phyloP scores from a whole-genome alignment of 2,888 invertebrate genomes.

The Celastrina argiolus region DNA sequence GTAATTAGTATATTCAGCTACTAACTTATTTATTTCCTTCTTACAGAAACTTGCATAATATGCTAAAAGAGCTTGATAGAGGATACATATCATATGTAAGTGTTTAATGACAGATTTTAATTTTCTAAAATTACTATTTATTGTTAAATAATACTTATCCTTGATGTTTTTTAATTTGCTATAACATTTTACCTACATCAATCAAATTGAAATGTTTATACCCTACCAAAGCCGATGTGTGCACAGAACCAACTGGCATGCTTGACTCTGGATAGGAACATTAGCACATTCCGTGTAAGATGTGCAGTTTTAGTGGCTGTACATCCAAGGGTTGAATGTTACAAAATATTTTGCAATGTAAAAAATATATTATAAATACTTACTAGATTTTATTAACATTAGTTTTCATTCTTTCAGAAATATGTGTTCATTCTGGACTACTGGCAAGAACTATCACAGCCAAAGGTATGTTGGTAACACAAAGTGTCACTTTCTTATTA shows the following conservation, averaged over 20 bases:
- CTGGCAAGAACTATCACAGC: background rate
- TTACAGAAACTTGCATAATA: too few relatives aligned
- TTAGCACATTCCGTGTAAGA: slow-evolving; percentile 71
- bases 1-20: too few relatives aligned
- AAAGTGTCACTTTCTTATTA: background rate
- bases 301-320: slow-evolving; percentile 46
- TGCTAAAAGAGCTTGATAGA: too few relatives aligned
- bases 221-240: slow-evolving; percentile 76
- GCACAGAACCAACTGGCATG: slow-evolving; percentile 49
- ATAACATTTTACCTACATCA: too few relatives aligned
- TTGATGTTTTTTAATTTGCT: too few relatives aligned
- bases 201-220: too few relatives aligned
- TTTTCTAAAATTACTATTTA: too few relatives aligned
- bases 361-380: background rate
- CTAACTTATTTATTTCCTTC: too few relatives aligned
- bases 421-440: background rate
- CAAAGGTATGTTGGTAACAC: background rate
- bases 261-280: slow-evolving; percentile 75
- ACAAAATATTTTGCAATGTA: slow-evolving; percentile 41
- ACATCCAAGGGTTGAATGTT: slow-evolving; percentile 69
- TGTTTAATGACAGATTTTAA: too few relatives aligned
- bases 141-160: too few relatives aligned
- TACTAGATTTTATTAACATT: background rate
- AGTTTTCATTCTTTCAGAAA: background rate
- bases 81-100: too few relatives aligned